phyloP scores from a whole-genome alignment of 2,888 invertebrate species.

The Philereme transversata region DNA sequence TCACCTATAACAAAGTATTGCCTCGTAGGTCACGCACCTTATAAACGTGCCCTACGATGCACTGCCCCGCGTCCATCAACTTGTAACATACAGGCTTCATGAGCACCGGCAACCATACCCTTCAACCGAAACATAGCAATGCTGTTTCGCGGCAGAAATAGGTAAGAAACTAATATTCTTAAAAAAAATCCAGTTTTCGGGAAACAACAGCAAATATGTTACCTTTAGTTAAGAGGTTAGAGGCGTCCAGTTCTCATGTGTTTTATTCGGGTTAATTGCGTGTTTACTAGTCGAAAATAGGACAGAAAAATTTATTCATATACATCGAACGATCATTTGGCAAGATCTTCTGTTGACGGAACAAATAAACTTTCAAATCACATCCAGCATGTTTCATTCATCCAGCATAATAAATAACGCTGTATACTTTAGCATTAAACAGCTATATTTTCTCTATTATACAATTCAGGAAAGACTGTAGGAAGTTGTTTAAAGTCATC shows the following conservation, averaged over 20 bases:
- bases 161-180: too few species aligned
- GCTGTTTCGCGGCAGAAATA: too few species aligned
- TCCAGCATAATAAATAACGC: constrained; percentile 18
- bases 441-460: constrained; percentile 22
- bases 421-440: constrained; percentile 21
- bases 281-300: not conserved
- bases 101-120: too few species aligned
- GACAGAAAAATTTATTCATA: not conserved
- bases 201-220: not conserved
- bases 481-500: constrained; percentile 10
- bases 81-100: too few species aligned
- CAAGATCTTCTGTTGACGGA: constrained; percentile 20
- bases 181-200: not conserved
- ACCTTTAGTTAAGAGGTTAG: not conserved
- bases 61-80: too few species aligned
- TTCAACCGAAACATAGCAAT: too few species aligned
- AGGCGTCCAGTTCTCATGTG: not conserved
- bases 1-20: too few species aligned
- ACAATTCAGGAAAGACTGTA: constrained; percentile 22
- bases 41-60: too few species aligned
- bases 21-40: too few species aligned
- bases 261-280: not conserved
- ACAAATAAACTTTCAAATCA: constrained; percentile 22
- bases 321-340: constrained; percentile 2
- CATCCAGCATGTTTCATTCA: constrained; percentile 30